Percentiles rank a stretch among this genome's conserved stretches.
Conservation (phyloP, 2,888 invertebrate genomes). For the Dynastes hyllus region DNA sequence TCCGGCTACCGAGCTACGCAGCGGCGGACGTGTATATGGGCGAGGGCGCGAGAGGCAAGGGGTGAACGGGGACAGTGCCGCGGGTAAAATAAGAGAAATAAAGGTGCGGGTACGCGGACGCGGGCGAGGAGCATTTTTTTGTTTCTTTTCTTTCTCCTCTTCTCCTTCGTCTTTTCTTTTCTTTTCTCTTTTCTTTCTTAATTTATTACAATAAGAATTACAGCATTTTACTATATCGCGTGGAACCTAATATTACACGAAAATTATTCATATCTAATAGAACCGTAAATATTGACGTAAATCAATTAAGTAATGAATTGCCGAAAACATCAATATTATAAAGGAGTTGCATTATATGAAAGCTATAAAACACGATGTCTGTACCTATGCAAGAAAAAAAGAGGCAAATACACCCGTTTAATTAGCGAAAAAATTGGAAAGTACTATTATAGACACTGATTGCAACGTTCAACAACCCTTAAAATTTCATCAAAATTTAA, state of each 20-base stretch:
- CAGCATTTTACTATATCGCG: constrained; percentile 13
- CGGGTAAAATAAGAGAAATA: constrained; percentile 68
- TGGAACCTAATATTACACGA: not conserved
- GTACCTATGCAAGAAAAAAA: too few species aligned
- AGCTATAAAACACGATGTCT: too few species aligned
- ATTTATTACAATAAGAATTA: constrained; percentile 32
- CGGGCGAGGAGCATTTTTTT: constrained; percentile 55
- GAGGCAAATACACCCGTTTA: too few species aligned
- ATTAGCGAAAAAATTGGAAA: too few species aligned
- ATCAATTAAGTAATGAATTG: too few species aligned
- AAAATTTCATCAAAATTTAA: too few species aligned
- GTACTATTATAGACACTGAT: too few species aligned
- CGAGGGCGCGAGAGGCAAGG: constrained; percentile 61
- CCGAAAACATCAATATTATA: too few species aligned
- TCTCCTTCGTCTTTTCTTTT: constrained; percentile 34
- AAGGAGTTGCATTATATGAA: too few species aligned
- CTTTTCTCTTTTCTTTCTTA: constrained; percentile 27
- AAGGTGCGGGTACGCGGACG: constrained; percentile 62
- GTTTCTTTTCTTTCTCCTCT: constrained; percentile 35
- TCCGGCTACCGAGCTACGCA: constrained; percentile 73
- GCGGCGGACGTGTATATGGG: constrained; percentile 64
- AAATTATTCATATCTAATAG: constrained; percentile 14
- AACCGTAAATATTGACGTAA: not conserved
- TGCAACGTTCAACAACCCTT: too few species aligned
- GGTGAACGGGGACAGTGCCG: constrained; percentile 73